Evolutionary conservation across 2,113 vertebrate species (phyloP), one percentile per base, ranked within the genome.

Genomic region (Actenoides hombroni): DNA sequence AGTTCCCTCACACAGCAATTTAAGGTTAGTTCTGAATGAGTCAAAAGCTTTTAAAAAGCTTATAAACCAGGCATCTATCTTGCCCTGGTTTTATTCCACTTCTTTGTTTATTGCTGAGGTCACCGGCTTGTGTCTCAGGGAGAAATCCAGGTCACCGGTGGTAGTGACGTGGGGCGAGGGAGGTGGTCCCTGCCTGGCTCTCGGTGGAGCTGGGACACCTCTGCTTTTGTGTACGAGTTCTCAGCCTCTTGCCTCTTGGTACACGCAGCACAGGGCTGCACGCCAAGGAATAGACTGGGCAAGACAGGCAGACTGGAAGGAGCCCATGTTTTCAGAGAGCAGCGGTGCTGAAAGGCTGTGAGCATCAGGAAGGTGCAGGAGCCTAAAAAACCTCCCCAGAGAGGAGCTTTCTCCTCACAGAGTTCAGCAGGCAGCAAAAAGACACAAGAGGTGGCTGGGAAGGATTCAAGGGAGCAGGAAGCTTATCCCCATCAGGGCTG

Each of bases 41-140:
- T 94, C 92, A 83, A 94, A 95, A 92, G 95, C 95, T 97, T 97
- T 97, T 95, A 83, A 93, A 94, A 90, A 95, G 90, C 87, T 94
- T 70, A 59, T 96, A 91, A 96, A 96, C 19, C 12, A 39, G 93
- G 78, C 93, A 94, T 95, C 92, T 86, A 24, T 95, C 87, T 87
- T 86, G 85, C 90, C 93, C 94, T 76, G 90, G 71, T 86, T 96
- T 94, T 91, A 88, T 96, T 77, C 87, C 75, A 6, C 82, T 73
- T 40, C 94, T 95, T 90, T 96, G 94, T 96, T 95, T 92, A 92
- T 86, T 54, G 68, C 87, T 95, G 94, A 95, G 93, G 93, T 96
- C 94, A 97, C 83, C 0, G 4, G 78, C 93, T 97, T 6, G 2
- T 51, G 84, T 21, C 91, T 94, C 53, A 9, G 89, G 91, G 86